Base-by-base conservation (phyloP, 2,113 vertebrate genomes). In the Alaudala cheleensis region DNA sequence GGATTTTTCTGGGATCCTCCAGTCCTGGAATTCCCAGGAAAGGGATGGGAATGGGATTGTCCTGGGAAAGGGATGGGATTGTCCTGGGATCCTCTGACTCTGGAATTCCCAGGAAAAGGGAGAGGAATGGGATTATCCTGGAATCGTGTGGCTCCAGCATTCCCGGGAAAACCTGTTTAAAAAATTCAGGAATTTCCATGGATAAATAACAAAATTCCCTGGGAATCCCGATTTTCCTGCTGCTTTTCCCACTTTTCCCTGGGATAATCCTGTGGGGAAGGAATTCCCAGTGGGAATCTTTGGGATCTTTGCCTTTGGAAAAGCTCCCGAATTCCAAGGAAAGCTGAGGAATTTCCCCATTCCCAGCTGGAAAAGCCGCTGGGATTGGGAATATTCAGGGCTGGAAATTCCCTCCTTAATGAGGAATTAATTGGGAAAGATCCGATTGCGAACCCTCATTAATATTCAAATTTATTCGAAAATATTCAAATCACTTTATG, bases 401-500 rank as follows among this genome's bases (percentile, higher is more conserved):
- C 9, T 24, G 65, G 79, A n/a, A 81, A 49, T 57, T 40, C n/a
- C 28, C 22, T 57, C 64, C 42, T 47, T 33, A 47, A 67, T 11
- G 28, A 67, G 53, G 79, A 70, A 50, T 60, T 82, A 29, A 34
- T 60, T 29, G 45, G 45, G 45, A 34, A 42, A 23, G 24, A 70
- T 50, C 45, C 0, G 34, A 19, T 7, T 0, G 11, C 5, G 5
- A 1, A 0, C 1, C 12, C 14, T 29, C 3, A 20, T 70, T 3
- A 42, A 29, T 0, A 82, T 29, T 13, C 10, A 82, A 15, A 50
- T 60, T 15, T 21, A 50, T 23, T 4, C 19, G 0, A 0, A 3
- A 1, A n/a, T 19, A 81, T 69, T 8, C 0, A 40, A 81, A 56
- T 47, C 0, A 11, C 0, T 0, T 4, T 2, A 31, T 45, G 50